Conservation (phyloP, 92 coral and sea anemone genomes). For the Umimayanthus chanpuru region DNA sequence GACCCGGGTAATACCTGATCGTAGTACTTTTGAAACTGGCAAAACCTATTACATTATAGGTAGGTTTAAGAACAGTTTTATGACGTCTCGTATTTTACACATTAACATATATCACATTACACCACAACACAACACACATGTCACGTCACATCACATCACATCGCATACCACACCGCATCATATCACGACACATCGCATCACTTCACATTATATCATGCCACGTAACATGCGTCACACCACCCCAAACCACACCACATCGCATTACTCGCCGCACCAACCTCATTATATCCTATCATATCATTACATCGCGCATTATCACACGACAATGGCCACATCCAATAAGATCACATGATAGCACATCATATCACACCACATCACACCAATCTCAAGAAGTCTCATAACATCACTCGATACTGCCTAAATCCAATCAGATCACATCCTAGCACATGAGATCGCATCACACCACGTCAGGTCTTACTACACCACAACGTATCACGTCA, state of each 20-base stretch:
- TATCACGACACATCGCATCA: no score
- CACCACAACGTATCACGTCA: not conserved
- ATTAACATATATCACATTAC: not conserved
- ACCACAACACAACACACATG: not conserved
- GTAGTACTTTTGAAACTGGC: not conserved
- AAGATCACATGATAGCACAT: not conserved
- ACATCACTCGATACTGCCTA: not conserved
- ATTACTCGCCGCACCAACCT: not conserved
- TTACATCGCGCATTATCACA: not conserved
- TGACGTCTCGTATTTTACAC: not conserved
- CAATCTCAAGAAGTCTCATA: no score
- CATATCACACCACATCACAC: not conserved
- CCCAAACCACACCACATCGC: not conserved
- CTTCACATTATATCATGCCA: not conserved
- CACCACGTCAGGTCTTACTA: no score
- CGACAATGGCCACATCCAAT: no score
- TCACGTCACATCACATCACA: no score
- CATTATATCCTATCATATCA: not conserved
- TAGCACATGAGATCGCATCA: not conserved
- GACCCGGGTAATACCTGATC: not conserved
- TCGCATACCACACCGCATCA: no score
- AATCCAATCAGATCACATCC: not conserved
- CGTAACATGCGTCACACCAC: not conserved
- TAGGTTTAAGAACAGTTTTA: not conserved
- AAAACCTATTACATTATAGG: conserved; percentile 29